Conservation (phyloP, 2,797 vertebrate genomes). For the Pipistrellus nathusii region DNA sequence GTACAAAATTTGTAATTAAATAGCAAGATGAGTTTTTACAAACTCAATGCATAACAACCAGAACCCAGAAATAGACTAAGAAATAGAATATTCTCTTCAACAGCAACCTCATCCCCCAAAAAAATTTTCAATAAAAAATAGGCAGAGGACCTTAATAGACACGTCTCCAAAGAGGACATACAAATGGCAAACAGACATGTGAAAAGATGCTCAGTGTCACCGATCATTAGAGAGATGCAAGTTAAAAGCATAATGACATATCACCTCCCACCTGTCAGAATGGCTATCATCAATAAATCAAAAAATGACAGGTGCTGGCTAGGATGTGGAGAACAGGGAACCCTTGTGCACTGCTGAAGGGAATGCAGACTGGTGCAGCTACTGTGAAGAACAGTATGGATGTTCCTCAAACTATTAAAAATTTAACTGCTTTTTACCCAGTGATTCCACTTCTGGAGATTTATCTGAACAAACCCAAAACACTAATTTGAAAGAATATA, state of each 20-base stretch:
- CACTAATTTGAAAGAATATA: neutral
- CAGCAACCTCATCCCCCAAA: neutral
- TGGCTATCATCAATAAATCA: neutral
- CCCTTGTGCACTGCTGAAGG: neutral
- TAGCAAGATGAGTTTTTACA: neutral
- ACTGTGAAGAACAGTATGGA: neutral
- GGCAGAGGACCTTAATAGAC: neutral
- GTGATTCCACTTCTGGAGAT: neutral
- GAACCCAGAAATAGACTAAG: neutral
- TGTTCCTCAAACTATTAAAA: neutral
- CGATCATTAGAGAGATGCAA: neutral
- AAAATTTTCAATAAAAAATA: neutral
- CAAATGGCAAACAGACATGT: neutral
- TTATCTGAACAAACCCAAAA: neutral
- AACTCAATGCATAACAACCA: neutral
- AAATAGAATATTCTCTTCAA: neutral
- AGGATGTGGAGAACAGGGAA: neutral
- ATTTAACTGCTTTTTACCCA: neutral
- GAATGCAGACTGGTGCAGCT: neutral
- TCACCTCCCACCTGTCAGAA: neutral
- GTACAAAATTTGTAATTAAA: neutral
- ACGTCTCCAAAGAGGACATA: neutral
- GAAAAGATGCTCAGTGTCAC: neutral
- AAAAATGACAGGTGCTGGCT: neutral
- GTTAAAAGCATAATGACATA: neutral